A percentile compares a stretch with the other conserved stretches of the same genome.
Evolutionary conservation across 2,888 invertebrate genomes (phyloP).

Genomic region (Noctua fimbriata): DNA sequence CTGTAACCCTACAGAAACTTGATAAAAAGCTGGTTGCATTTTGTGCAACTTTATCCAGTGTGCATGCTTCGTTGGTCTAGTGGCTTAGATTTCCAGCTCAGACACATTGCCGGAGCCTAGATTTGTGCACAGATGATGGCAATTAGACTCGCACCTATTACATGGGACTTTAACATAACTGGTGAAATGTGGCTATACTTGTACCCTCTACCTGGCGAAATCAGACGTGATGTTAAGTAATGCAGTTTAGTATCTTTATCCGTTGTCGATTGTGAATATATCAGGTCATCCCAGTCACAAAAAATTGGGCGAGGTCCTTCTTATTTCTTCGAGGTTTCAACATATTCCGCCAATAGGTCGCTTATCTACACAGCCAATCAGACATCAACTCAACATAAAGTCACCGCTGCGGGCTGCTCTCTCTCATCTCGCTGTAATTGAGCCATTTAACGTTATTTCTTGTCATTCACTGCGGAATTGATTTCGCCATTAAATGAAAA

Average conservation of each 20-base stretch:
- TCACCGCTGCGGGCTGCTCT: constrained; percentile 14
- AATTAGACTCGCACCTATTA: background rate
- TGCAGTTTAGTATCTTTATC: background rate
- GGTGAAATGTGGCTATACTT: background rate
- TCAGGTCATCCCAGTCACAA: background rate
- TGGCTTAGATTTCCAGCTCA: background rate
- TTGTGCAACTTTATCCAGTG: background rate
- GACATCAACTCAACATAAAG: background rate
- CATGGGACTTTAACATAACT: background rate
- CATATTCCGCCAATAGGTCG: background rate
- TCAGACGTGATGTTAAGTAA: background rate
- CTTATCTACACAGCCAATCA: background rate
- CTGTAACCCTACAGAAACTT: background rate
- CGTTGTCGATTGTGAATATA: background rate
- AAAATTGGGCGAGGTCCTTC: background rate
- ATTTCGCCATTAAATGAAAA: constrained; percentile 64
- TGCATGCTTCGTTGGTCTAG: background rate
- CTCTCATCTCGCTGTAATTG: constrained; percentile 57
- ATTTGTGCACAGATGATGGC: background rate
- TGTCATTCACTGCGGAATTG: constrained; percentile 57
- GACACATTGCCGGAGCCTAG: background rate
- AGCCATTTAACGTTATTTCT: constrained; percentile 59
- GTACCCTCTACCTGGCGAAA: background rate
- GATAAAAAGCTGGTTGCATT: background rate
- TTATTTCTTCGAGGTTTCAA: background rate